Evolutionary conservation across 1,140 invertebrate genomes (phyloP).

Genomic region (Gonioctena quinquepunctata): DNA sequence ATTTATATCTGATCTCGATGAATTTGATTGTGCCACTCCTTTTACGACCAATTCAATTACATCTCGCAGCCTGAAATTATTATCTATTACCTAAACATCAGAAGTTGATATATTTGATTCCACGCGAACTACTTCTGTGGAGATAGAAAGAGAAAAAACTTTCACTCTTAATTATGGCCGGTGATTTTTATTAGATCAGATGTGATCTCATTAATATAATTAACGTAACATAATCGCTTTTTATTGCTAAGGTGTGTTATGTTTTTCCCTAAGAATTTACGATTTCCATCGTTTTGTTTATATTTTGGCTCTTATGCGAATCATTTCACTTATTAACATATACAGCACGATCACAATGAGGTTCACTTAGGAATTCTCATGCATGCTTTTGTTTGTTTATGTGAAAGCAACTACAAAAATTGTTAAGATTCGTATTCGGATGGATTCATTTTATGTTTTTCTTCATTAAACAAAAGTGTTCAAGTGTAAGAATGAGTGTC

Average conservation of each 20-base stretch:
- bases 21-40: not conserved
- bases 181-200: constrained; percentile 10
- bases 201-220: constrained; percentile 6
- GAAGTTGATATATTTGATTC: no score
- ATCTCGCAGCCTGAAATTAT: not conserved
- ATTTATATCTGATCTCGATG: not conserved
- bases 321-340: not conserved
- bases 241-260: not conserved
- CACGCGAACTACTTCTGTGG: not conserved
- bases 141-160: constrained; percentile 5
- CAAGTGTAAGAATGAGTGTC: no score
- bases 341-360: not conserved
- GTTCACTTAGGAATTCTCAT: no score
- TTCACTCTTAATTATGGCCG: constrained; percentile 6
- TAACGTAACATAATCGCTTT: not conserved
- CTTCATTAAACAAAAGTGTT: no score
- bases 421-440: no score
- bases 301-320: not conserved
- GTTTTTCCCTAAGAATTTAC: not conserved
- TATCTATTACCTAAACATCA: not conserved
- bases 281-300: not conserved
- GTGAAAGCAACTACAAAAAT: no score
- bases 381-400: no score
- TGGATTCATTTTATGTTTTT: no score
- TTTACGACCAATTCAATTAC: not conserved